phyloP scores from a whole-genome alignment of 2,797 vertebrate genomes.

The Oreochromis mossambicus region DNA sequence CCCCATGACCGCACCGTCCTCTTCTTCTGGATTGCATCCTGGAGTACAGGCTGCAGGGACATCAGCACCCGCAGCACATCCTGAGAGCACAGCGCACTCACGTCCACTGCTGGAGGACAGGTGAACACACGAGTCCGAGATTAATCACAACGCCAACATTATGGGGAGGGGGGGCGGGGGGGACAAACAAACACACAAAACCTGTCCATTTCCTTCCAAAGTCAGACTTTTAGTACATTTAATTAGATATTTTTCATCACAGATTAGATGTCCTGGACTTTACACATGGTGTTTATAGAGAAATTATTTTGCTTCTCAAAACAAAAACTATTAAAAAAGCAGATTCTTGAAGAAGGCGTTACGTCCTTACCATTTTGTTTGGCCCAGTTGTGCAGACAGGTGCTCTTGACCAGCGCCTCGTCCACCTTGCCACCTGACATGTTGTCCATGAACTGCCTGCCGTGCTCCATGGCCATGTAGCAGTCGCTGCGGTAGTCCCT shows the following conservation, averaged over 20 bases:
- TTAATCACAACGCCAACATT: not conserved
- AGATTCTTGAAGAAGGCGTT: not conserved
- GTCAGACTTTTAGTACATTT: not conserved
- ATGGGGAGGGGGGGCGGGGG: too few species aligned
- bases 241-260: not conserved
- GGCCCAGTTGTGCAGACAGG: constrained; percentile 94
- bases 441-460: constrained; percentile 99
- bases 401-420: constrained; percentile 93
- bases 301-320: not conserved
- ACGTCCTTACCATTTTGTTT: constrained; percentile 87
- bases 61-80: constrained; percentile 95
- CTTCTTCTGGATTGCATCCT: constrained; percentile 98
- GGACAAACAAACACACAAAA: not conserved
- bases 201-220: not conserved
- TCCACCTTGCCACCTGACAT: constrained; percentile 99
- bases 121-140: not conserved
- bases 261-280: not conserved
- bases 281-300: not conserved
- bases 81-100: constrained; percentile 95
- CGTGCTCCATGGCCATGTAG: constrained; percentile 95
- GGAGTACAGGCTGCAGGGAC: constrained; percentile 95
- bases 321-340: not conserved
- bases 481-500: constrained; percentile 94
- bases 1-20: constrained; percentile 96
- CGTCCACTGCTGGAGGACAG: constrained; percentile 78